Evolutionary conservation across 2,113 vertebrate genomes (phyloP), one percentile per base, ranked within the genome.

Genomic region (Mastomys natalensis): DNA sequence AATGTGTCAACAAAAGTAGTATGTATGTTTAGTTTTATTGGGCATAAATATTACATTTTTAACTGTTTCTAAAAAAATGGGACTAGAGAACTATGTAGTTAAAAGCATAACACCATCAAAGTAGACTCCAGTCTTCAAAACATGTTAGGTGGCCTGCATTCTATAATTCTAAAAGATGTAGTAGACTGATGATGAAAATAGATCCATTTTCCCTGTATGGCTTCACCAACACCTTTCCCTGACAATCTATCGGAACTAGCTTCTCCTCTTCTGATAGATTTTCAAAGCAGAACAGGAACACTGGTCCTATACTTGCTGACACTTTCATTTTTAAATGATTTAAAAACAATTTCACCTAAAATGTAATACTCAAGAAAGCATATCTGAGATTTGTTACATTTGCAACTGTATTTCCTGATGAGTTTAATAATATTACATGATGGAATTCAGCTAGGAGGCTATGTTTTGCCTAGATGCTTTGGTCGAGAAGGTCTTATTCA

Each of bases 181-280:
- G 10, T 13, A 34, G 17, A 4, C 29, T 77, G 45, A 80, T 51
- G 12, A 55, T 81, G 2, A 13, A 2, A 0, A 4, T 4, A 55
- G 53, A n/a, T 0, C 2, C 16, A 2, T 81, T 87, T 77, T 17
- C 4, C 19, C 77, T 62, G 43, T 4, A 3, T 89, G 5, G 26
- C 55, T 43, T 48, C 8, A 19, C 7, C 16, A 89, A 5, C 13
- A 4, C 0, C 45, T 7, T 17, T 0, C 26, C 3, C 19, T 40
- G 4, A 62, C 26, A 15, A 55, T 1, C 74, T 19, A 15, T 26
- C 60, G 22, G 6, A 94, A 40, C 37, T 58, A 87, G 3, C 13
- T 62, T 1, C 31, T 43, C 24, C 55, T 82, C 10, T 91, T 48
- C 24, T 2, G 12, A 53, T 7, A 70, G 74, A 5, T 31, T 58